Base-by-base conservation (phyloP, 2,888 invertebrate species). In the Caenorhabditis drosophilae region DNA sequence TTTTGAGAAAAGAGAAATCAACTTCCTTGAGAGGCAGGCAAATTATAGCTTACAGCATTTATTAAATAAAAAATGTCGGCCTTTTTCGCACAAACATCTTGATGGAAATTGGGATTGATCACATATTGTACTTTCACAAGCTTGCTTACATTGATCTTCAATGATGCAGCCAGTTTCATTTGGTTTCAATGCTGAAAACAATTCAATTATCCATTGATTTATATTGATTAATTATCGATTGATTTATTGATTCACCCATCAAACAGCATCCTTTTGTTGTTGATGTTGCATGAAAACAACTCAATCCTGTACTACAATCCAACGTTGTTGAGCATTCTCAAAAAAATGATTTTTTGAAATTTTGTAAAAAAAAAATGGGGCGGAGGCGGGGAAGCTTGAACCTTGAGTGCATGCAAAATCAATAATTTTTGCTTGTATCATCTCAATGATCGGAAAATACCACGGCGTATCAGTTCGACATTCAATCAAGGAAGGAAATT, bases 21-120 rank as follows among this genome's bases (percentile, higher is more conserved):
- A n/a, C n/a, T n/a, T n/a, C n/a, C n/a, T n/a, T n/a, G n/a, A n/a
- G n/a, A n/a, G n/a, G n/a, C n/a, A n/a, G n/a, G n/a, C n/a, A n/a
- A n/a, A n/a, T n/a, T n/a, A n/a, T 31, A 48, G 71, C 80, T 78
- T 36, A 79, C 81, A 81, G 56, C 81, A 81, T 54, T 80, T 80
- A 54, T 77, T 77, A 66, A 81, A 81, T 18, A 81, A 61, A 54
- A 79, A 80, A 44, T 81, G 80, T 36, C 72, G 55, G 18, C 77
- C 80, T 35, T 67, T 58, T 41, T 77, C 75, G 63, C 81, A 81
- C 27, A 78, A 72, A 59, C 81, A 81, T 44, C 78, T 61, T 4
- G 73, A 71, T 22, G 70, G 67, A 20, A 35, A 57, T 25, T 63
- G 61, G 7, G 68, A 54, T 52, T 52, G 41, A 50, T 78, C 78